Evolutionary conservation across 2,113 vertebrate species (phyloP).

Genomic region (Barbus barbus): DNA sequence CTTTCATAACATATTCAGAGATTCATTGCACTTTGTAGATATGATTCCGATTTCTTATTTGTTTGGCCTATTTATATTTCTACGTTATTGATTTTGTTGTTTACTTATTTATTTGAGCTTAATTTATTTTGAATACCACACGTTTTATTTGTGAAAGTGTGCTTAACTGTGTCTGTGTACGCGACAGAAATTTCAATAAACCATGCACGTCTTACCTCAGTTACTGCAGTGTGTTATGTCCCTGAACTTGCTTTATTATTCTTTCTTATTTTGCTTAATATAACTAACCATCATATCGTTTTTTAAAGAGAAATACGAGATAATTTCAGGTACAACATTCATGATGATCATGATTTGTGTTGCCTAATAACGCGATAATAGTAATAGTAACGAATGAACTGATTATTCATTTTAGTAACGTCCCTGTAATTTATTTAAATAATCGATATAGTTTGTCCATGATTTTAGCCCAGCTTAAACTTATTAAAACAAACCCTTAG

Average conservation of each 20-base stretch:
- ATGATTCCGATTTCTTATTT: constrained; percentile 65
- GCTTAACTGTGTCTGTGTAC: constrained; percentile 87
- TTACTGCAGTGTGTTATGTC: constrained; percentile 57
- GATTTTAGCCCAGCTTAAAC: neutral
- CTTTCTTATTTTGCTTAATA: neutral
- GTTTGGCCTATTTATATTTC: constrained; percentile 72
- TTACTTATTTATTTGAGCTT: constrained; percentile 72
- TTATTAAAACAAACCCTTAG: neutral
- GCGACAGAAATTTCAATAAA: constrained; percentile 90
- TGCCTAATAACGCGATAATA: neutral
- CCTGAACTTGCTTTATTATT: neutral
- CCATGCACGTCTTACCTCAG: constrained; percentile 89
- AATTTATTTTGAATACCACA: constrained; percentile 76
- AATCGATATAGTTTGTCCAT: neutral
- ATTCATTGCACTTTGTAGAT: constrained; percentile 84
- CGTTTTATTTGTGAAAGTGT: constrained; percentile 81
- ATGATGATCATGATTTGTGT: neutral
- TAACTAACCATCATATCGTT: no score
- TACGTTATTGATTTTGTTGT: constrained; percentile 52
- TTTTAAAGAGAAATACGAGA: no score
- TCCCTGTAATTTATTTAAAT: neutral
- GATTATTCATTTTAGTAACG: neutral
- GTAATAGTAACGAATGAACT: neutral
- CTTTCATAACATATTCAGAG: constrained; percentile 61
- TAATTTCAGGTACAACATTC: neutral